Percentiles rank a stretch among this genome's conserved stretches.
Conservation (phyloP, 2,113 vertebrate genomes). For the Dromaius novaehollandiae region DNA sequence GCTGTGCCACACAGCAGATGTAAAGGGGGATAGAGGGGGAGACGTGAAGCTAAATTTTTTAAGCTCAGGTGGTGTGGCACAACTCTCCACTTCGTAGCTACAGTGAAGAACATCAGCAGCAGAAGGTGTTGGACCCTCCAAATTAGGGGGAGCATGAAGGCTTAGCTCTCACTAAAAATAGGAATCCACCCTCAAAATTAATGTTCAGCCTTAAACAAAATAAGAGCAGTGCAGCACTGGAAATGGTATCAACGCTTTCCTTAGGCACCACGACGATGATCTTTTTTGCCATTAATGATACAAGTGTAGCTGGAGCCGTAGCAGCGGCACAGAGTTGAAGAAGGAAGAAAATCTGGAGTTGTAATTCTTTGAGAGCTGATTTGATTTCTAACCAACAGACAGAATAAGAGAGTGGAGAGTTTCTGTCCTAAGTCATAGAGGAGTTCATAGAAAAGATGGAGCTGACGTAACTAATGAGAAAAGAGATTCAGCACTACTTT, state of each 20-base stretch:
- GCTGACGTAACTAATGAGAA: background rate
- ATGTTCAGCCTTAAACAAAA: background rate
- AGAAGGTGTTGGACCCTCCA: background rate
- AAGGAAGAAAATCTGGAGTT: background rate
- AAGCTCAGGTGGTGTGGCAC: background rate
- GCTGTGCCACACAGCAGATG: background rate
- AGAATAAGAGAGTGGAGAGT: background rate
- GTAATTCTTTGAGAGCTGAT: background rate
- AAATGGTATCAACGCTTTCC: background rate
- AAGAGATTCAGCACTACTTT: background rate
- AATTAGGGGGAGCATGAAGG: background rate
- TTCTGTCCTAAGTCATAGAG: background rate
- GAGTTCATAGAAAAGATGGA: background rate
- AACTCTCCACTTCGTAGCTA: background rate
- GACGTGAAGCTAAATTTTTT: background rate
- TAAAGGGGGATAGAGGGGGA: fast-evolving
- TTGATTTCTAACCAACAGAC: background rate
- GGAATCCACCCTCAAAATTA: background rate
- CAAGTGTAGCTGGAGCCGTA: background rate
- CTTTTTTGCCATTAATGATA: background rate
- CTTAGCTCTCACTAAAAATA: background rate
- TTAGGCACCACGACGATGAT: background rate
- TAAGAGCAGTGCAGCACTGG: background rate
- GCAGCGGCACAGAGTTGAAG: background rate
- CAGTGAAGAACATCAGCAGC: background rate